Evolutionary conservation across 2,113 vertebrate species (phyloP).

Genomic region (Cygnus buccinator): DNA sequence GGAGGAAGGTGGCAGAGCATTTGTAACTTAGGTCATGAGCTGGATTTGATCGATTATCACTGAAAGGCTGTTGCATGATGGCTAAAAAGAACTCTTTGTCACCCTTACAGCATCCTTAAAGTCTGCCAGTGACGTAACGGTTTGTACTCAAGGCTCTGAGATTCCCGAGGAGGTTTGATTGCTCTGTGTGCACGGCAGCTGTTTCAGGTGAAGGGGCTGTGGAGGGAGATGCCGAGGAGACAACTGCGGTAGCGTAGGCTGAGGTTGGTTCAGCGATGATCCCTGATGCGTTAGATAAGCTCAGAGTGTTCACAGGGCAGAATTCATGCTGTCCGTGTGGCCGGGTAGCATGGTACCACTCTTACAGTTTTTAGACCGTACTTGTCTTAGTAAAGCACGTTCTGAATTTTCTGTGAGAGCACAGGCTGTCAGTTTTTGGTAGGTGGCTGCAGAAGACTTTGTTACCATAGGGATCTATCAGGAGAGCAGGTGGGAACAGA

Average conservation of each 20-base stretch:
- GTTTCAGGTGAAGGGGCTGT: fast-evolving
- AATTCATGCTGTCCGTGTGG: neutral
- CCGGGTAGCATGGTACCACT: neutral
- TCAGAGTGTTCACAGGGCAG: neutral
- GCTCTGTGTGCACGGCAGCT: neutral
- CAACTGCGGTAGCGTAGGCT: neutral
- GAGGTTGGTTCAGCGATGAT: neutral
- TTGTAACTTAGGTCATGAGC: neutral
- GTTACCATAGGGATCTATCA: neutral
- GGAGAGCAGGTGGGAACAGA: neutral
- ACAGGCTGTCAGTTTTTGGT: neutral
- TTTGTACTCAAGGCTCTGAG: neutral
- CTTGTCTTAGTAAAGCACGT: neutral
- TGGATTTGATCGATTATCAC: neutral
- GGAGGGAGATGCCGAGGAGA: neutral
- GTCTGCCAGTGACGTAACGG: neutral
- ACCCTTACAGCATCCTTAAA: neutral
- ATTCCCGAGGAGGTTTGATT: neutral
- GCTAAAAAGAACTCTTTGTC: neutral
- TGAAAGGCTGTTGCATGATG: neutral
- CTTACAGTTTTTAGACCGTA: neutral
- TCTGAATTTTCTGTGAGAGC: neutral
- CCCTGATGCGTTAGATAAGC: neutral
- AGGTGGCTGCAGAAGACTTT: neutral
- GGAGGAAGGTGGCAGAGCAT: neutral